Conservation (phyloP, 2,797 vertebrate species). For the Macropus fuliginosus region DNA sequence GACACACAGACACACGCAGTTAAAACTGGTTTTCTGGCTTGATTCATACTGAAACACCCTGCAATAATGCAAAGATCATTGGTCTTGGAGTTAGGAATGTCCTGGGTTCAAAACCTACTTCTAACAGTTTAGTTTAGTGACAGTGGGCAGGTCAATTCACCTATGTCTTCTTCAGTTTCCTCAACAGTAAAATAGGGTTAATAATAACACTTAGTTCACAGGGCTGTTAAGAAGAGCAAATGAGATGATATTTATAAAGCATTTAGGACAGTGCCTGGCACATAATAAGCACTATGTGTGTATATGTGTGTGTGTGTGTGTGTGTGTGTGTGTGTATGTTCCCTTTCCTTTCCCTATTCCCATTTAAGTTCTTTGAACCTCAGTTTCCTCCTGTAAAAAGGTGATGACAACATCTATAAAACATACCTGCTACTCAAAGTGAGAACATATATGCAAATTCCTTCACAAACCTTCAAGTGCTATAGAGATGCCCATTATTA, state of each 20-base stretch:
- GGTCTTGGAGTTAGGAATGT: neutral
- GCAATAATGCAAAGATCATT: neutral
- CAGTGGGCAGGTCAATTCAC: neutral
- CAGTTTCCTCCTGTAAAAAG: neutral
- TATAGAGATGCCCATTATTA: neutral
- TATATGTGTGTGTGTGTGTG: no score
- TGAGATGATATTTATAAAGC: neutral
- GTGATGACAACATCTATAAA: neutral
- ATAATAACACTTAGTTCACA: neutral
- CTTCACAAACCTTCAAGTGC: neutral
- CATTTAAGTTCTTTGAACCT: neutral
- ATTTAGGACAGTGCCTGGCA: neutral
- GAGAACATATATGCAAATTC: neutral
- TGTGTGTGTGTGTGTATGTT: neutral
- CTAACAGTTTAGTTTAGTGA: neutral
- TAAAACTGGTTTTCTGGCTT: neutral
- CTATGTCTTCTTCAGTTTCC: neutral
- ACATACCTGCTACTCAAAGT: neutral
- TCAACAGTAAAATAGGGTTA: neutral
- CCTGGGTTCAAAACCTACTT: neutral
- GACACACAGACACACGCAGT: neutral
- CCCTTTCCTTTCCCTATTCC: neutral
- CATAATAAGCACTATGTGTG: neutral
- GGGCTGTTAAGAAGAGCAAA: neutral
- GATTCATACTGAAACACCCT: neutral